These are phyloP conservation scores for Plodia interpunctella DNA, from an alignment of 1,140 invertebrate genomes.

Conservation along the genomic window DNA sequence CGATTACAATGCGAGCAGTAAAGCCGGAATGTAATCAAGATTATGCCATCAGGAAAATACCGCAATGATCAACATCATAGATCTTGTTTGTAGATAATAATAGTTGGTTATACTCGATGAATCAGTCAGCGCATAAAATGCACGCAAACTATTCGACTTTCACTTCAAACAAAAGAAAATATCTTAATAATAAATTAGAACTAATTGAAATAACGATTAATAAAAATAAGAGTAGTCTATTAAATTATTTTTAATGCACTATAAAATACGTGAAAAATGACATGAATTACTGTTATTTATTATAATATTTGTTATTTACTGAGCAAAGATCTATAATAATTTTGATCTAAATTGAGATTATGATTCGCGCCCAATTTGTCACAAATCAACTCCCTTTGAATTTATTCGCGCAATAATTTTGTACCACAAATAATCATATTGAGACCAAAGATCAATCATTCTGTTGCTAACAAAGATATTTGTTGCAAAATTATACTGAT, in stretches of 20 bases:
- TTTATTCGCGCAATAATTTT: not conserved
- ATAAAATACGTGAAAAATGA: too few relatives aligned
- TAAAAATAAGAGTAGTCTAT: not conserved
- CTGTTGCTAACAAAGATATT: not conserved
- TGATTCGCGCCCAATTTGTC: not conserved
- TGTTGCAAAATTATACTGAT: not conserved
- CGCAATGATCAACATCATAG: not conserved
- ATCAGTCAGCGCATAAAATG: not conserved
- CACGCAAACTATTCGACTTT: not conserved
- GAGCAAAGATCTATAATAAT: not conserved
- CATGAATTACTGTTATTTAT: too few relatives aligned
- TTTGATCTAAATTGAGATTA: not conserved
- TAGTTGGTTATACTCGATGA: not conserved
- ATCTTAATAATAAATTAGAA: not conserved
- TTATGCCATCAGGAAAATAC: not conserved
- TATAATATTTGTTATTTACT: not conserved
- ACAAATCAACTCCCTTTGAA: slow-evolving; percentile 1
- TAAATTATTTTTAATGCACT: too few relatives aligned
- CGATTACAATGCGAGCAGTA: too few relatives aligned
- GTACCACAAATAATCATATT: not conserved
- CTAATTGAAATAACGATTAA: too few relatives aligned
- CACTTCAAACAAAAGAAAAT: not conserved
- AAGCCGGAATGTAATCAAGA: not conserved
- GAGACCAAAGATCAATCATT: slow-evolving; percentile 3
- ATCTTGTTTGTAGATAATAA: slow-evolving; percentile 4